These are phyloP conservation scores for Trichogramma dendrolimi DNA, from an alignment of 2,888 invertebrate genomes.

Conservation along the genomic window DNA sequence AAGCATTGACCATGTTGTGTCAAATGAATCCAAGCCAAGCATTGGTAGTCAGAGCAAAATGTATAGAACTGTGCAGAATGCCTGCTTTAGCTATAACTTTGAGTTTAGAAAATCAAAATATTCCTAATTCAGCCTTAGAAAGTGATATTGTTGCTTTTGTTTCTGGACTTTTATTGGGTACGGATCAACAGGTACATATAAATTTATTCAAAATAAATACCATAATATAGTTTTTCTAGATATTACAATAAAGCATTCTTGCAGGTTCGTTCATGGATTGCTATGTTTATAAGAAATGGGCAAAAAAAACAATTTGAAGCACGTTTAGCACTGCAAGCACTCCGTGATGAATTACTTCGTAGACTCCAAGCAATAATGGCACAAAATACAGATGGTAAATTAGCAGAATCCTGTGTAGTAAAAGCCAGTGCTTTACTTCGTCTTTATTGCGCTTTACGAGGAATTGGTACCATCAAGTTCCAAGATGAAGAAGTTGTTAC, in stretches of 20 bases:
- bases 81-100: slow-evolving; percentile 83
- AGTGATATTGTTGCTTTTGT: slow-evolving; percentile 74
- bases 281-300: slow-evolving; percentile 81
- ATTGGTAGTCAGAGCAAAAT: slow-evolving; percentile 77
- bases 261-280: slow-evolving; percentile 82
- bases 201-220: slow-evolving; percentile 1
- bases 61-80: slow-evolving; percentile 84
- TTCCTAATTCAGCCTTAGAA: slow-evolving; percentile 39
- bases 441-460: slow-evolving; percentile 86
- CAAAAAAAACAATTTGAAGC: slow-evolving; percentile 80
- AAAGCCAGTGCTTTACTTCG: slow-evolving; percentile 86
- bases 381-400: slow-evolving; percentile 59
- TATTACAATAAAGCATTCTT: neutral
- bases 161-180: slow-evolving; percentile 83
- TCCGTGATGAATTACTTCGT: slow-evolving; percentile 73
- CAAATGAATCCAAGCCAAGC: slow-evolving; percentile 87
- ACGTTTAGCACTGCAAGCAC: slow-evolving; percentile 63
- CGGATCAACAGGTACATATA: slow-evolving; percentile 65
- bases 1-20: slow-evolving; percentile 76
- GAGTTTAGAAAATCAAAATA: slow-evolving; percentile 63
- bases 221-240: neutral
- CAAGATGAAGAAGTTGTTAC: slow-evolving; percentile 87
- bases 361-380: slow-evolving; percentile 65
- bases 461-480: slow-evolving; percentile 88
- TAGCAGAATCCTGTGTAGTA: slow-evolving; percentile 67